Evolutionary conservation across 2,797 vertebrate species (phyloP).

Genomic region (Acrocephalus scirpaceus): DNA sequence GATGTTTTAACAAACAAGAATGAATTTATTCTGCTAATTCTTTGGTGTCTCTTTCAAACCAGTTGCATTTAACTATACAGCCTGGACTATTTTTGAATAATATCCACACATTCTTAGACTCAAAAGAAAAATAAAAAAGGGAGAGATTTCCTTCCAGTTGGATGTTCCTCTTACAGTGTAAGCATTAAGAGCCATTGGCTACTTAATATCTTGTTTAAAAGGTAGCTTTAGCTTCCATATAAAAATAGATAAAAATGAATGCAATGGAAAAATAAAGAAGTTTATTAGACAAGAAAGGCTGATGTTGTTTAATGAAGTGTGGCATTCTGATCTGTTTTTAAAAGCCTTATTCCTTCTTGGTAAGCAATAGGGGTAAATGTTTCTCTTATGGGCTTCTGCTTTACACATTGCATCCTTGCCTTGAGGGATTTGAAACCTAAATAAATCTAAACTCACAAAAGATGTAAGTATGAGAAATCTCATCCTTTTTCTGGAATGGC

Average conservation of each 20-base stretch:
- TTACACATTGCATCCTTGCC: conserved; percentile 11
- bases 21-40: not conserved
- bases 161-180: not conserved
- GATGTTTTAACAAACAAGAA: not conserved
- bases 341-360: conserved; percentile 28
- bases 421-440: conserved; percentile 37
- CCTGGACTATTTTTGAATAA: not conserved
- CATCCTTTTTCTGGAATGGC: not conserved
- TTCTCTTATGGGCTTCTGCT: conserved; percentile 16
- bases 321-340: conserved; percentile 26
- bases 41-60: not conserved
- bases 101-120: not conserved
- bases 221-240: not conserved
- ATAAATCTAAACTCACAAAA: conserved; percentile 37
- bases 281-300: conserved; percentile 28
- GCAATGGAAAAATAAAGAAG: not conserved
- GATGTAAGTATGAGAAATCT: conserved; percentile 25
- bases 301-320: conserved; percentile 46
- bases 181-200: not conserved
- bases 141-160: not conserved
- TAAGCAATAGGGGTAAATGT: conserved; percentile 22
- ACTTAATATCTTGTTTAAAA: not conserved
- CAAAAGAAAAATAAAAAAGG: not conserved
- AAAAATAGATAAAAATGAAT: not conserved
- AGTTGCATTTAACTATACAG: not conserved